Evolutionary conservation across 1,140 invertebrate species (phyloP), one percentile per base, ranked within the genome.

Genomic region (Augochlora pura): DNA sequence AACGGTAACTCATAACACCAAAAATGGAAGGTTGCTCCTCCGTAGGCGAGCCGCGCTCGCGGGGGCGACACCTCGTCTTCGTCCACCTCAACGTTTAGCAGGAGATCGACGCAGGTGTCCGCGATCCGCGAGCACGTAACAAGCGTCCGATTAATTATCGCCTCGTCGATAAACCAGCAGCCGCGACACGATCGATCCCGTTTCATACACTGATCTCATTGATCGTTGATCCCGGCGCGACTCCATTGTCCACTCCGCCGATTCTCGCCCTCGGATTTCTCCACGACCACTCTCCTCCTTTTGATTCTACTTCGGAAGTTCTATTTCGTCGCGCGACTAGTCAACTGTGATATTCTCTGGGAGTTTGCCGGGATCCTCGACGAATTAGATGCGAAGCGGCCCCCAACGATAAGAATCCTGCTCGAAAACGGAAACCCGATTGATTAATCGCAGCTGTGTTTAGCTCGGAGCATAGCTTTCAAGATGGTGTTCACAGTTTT

Each of bases 11-110:
- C 49, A 62, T 49, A 79, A 68, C 63, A 21, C 82, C 88, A 68
- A 86, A 88, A 84, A 89, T 83, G 88, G 87, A 89, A 89, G 73
- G 77, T 86, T 89, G 88, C 59, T 72, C 69, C 38, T 68, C 62
- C 67, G 87, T 89, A 82, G 88, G 88, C 87, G 88, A 87, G 70
- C 57, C 59, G 62, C 42, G 42, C 70, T 65, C 75, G 86, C 86
- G 87, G 87, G 88, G 88, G 88, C 87, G 87, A 84, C 25, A 76
- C 79, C 73, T 78, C 85, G 86, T 82, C 80, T 69, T 80, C 72
- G 70, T 65, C 77, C 59, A 82, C 77, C 66, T 79, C 74, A 23
- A 25, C 67, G 66, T 70, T 46, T 5, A 21, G 23, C 38, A 32
- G 21, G 32, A 60, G 38, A 68, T n/a, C 16, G 27, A 46, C 57